phyloP scores from a whole-genome alignment of 2,113 vertebrate genomes.

The Maccullochella peelii region DNA sequence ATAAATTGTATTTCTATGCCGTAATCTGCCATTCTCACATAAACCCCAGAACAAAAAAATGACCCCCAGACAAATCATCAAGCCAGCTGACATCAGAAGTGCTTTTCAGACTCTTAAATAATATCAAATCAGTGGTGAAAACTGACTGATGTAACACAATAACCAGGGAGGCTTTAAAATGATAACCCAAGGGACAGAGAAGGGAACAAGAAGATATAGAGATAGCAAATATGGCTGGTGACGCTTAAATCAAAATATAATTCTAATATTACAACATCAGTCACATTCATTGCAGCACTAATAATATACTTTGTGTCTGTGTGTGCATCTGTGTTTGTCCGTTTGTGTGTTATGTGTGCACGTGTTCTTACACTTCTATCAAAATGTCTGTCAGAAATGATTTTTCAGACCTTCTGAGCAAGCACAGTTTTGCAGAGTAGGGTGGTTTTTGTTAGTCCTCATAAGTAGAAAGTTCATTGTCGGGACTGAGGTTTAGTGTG shows the following conservation, averaged over 20 bases:
- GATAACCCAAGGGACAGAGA: conserved; percentile 10
- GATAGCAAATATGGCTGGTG: neutral
- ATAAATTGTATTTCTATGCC: conserved; percentile 19
- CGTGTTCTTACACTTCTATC: neutral
- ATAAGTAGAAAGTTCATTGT: neutral
- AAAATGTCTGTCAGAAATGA: neutral
- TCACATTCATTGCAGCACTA: neutral
- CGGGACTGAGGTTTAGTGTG: no score
- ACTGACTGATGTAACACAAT: conserved; percentile 16
- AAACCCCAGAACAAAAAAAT: conserved; percentile 19
- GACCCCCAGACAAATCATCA: neutral
- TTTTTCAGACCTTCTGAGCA: neutral
- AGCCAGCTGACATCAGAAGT: conserved; percentile 31
- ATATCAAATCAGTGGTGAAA: conserved; percentile 39
- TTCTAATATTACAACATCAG: neutral
- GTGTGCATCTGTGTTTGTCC: neutral
- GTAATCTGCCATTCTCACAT: conserved; percentile 4
- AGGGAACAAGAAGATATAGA: neutral
- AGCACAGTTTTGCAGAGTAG: neutral
- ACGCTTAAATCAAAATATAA: conserved; percentile 17
- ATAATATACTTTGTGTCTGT: neutral
- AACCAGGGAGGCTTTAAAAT: conserved; percentile 7
- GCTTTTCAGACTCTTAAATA: conserved; percentile 19
- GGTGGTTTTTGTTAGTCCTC: neutral
- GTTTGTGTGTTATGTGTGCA: neutral